These are phyloP conservation scores for Glareola pratincola DNA, from an alignment of 2,113 vertebrate species.

Conservation along the genomic window DNA sequence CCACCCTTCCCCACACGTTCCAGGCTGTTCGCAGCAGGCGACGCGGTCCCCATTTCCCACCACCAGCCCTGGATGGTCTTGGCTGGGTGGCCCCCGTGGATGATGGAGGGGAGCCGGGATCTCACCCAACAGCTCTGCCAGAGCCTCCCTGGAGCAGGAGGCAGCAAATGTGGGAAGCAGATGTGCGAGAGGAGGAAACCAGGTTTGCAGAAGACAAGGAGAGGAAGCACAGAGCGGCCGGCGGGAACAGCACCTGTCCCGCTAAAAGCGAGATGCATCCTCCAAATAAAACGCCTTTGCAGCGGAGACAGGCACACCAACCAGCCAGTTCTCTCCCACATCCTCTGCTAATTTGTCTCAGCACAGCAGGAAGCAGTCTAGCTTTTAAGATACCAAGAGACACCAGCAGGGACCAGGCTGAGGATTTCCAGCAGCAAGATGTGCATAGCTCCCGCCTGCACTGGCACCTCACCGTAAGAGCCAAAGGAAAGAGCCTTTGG, in stretches of 20 bases:
- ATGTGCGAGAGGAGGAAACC: background rate
- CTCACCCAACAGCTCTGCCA: background rate
- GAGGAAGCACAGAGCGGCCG: background rate
- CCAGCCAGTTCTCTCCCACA: background rate
- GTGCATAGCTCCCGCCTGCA: background rate
- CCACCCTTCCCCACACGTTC: background rate
- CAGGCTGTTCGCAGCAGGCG: background rate
- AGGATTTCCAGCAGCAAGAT: background rate
- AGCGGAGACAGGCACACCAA: background rate
- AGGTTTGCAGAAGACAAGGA: background rate
- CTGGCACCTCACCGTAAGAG: accelerated
- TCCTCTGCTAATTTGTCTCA: background rate
- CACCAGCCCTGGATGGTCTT: background rate
- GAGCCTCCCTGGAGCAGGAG: background rate
- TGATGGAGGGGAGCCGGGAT: background rate
- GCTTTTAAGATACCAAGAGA: background rate
- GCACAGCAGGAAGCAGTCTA: background rate
- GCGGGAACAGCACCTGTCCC: background rate
- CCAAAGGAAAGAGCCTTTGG: background rate
- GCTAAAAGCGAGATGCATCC: accelerated
- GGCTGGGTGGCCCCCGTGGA: accelerated
- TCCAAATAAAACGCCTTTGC: background rate
- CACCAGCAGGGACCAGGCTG: background rate
- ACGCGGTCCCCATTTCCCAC: accelerated
- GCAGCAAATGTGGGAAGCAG: constrained; percentile 27